These are phyloP conservation scores for Clarias platycephalus DNA, from an alignment of 2,797 vertebrate species.

Conservation along the genomic window DNA sequence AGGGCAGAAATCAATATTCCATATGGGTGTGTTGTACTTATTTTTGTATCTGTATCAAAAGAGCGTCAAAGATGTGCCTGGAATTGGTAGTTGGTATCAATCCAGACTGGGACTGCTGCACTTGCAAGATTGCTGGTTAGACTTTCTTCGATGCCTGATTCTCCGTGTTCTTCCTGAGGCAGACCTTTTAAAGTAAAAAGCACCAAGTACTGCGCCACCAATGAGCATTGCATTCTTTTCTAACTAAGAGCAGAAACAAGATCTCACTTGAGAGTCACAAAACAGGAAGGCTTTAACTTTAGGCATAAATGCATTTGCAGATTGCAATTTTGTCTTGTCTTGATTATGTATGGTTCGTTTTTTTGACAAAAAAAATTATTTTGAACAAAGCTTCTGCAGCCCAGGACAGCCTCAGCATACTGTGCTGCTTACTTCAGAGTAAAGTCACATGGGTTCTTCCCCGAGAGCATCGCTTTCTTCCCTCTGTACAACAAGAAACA, in stretches of 20 bases:
- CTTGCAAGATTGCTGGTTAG: not conserved
- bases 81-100: not conserved
- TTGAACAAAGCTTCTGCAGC: not conserved
- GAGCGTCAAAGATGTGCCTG: too few relatives aligned
- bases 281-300: not conserved
- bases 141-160: not conserved
- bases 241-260: conserved; percentile 1
- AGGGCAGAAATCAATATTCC: not conserved
- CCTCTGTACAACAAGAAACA: not conserved
- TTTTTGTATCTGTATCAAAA: not conserved
- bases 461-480: conserved; percentile 12
- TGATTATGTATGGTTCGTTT: not conserved
- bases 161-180: conserved; percentile 1
- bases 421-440: not conserved
- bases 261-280: not conserved
- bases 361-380: not conserved
- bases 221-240: not conserved
- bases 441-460: not conserved
- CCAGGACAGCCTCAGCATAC: not conserved
- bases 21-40: not conserved
- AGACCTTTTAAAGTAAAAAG: not conserved
- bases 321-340: not conserved
- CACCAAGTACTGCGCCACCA: not conserved
- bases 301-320: conserved; percentile 13
- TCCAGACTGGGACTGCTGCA: not conserved